These are phyloP conservation scores for Pipra filicauda DNA, from an alignment of 2,113 vertebrate species.

Conservation along the genomic window DNA sequence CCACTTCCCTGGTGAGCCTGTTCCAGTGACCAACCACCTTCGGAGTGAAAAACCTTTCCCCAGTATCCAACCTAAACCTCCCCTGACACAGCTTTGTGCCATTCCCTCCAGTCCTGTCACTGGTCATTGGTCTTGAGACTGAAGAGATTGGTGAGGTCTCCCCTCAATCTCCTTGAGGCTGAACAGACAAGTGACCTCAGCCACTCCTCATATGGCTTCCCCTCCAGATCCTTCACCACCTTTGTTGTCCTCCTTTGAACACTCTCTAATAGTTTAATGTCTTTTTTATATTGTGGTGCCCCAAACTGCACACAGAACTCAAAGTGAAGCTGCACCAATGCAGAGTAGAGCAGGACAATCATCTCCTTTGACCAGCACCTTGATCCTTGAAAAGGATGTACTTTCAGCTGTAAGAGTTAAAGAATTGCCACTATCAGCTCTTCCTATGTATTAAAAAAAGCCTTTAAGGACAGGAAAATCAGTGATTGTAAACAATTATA, in stretches of 20 bases:
- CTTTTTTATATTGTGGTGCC: neutral
- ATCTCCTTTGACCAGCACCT: neutral
- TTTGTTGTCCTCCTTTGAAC: neutral
- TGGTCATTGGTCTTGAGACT: neutral
- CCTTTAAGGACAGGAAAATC: neutral
- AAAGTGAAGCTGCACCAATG: neutral
- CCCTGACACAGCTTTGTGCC: neutral
- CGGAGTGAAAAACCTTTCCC: neutral
- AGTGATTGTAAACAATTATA: neutral
- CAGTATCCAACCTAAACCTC: neutral
- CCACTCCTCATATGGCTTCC: rapidly evolving
- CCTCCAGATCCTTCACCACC: neutral
- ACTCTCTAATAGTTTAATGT: neutral
- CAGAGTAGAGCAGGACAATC: neutral
- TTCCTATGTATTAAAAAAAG: neutral
- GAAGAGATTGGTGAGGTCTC: neutral
- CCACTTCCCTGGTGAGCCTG: neutral
- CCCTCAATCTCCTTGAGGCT: neutral
- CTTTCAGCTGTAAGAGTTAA: neutral
- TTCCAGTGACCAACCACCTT: neutral
- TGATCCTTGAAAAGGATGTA: neutral
- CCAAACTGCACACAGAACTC: neutral
- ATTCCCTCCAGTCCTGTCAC: rapidly evolving
- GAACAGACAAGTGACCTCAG: neutral
- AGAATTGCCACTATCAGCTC: neutral